Conservation (phyloP, 2,113 vertebrate genomes). For the Carollia perspicillata region DNA sequence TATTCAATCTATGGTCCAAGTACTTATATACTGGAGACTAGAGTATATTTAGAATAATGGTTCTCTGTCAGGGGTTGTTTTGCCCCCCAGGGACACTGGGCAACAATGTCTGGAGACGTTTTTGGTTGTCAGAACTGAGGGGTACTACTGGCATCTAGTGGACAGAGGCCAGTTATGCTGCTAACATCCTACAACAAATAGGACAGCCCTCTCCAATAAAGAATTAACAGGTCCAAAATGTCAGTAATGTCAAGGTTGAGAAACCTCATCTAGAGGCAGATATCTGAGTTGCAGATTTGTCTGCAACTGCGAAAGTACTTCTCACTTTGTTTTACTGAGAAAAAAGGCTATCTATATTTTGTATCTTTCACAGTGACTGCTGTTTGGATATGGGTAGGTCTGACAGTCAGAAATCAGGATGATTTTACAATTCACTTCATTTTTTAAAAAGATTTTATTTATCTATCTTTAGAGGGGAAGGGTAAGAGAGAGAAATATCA, state of each 20-base stretch:
- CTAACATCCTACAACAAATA: neutral
- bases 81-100: neutral
- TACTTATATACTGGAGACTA: neutral
- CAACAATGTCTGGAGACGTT: neutral
- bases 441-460: too few relatives aligned
- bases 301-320: neutral
- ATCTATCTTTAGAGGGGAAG: too few relatives aligned
- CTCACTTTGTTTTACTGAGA: neutral
- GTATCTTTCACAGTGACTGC: neutral
- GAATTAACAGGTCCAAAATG: conserved; percentile 19
- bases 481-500: too few relatives aligned
- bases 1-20: neutral
- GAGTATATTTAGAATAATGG: neutral
- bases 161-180: neutral
- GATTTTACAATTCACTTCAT: neutral
- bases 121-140: neutral
- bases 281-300: neutral
- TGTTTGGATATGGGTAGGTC: neutral
- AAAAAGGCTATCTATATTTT: neutral
- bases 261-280: neutral
- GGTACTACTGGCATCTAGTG: conserved; percentile 34
- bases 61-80: neutral
- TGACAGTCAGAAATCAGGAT: neutral
- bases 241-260: neutral
- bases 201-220: neutral